phyloP scores from a whole-genome alignment of 2,113 vertebrate species.

The Centropus bengalensis region DNA sequence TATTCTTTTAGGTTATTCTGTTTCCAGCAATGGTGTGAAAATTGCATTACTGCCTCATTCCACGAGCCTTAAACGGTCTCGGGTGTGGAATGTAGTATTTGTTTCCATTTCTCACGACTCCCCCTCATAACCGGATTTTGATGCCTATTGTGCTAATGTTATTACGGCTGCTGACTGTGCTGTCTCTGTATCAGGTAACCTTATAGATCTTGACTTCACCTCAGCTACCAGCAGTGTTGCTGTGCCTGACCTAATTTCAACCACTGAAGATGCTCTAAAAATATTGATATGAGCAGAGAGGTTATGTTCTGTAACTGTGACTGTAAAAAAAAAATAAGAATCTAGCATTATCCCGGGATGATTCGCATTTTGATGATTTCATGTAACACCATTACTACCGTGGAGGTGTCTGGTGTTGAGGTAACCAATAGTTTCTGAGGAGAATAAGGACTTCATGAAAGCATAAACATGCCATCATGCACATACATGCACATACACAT shows the following conservation, averaged over 20 bases:
- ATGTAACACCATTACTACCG: background rate
- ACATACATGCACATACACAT: background rate
- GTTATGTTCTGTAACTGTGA: slow-evolving; percentile 26
- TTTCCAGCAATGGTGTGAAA: slow-evolving; percentile 34
- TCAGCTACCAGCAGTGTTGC: slow-evolving; percentile 35
- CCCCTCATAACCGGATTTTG: background rate
- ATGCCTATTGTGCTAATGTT: slow-evolving; percentile 57
- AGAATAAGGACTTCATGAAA: background rate
- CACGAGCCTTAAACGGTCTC: slow-evolving; percentile 53
- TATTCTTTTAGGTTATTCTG: slow-evolving; percentile 45
- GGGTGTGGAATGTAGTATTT: slow-evolving; percentile 18
- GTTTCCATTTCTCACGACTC: slow-evolving; percentile 30
- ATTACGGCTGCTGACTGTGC: slow-evolving; percentile 42
- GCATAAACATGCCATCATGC: background rate
- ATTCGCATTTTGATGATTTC: background rate
- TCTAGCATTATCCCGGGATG: background rate
- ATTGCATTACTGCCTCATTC: slow-evolving; percentile 53
- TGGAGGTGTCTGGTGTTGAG: background rate
- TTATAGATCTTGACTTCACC: slow-evolving; percentile 55
- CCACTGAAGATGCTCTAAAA: slow-evolving; percentile 21
- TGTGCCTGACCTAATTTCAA: slow-evolving; percentile 51
- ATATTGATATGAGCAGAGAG: slow-evolving; percentile 2
- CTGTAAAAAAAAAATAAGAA: background rate
- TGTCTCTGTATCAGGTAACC: slow-evolving; percentile 23
- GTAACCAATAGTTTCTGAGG: background rate